Conservation (phyloP, 2,888 invertebrate genomes). For the Pecten maximus region DNA sequence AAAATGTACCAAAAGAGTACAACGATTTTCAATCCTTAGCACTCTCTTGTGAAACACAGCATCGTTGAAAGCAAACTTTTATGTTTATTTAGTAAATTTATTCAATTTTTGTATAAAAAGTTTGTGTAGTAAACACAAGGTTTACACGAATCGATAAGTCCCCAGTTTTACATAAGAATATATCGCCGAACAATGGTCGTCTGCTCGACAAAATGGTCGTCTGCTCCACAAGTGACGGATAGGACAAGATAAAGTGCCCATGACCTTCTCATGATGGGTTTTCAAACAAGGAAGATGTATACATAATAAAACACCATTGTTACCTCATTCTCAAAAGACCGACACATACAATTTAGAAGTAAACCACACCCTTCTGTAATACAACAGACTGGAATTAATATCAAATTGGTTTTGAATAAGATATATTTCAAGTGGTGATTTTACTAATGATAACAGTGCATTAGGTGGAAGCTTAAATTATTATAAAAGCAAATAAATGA, state of each 20-base stretch:
- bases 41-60: not conserved
- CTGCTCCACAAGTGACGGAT: not conserved
- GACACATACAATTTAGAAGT: not conserved
- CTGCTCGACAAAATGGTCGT: slow-evolving; percentile 1
- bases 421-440: too few relatives aligned
- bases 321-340: not conserved
- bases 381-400: not conserved
- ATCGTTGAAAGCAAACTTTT: not conserved
- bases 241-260: slow-evolving; percentile 5
- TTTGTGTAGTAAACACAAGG: not conserved
- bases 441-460: too few relatives aligned
- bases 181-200: not conserved
- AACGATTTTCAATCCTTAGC: not conserved
- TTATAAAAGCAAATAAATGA: too few relatives aligned
- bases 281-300: slow-evolving; percentile 8
- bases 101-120: not conserved
- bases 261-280: not conserved
- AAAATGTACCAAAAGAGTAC: not conserved
- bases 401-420: not conserved
- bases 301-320: not conserved
- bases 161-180: slow-evolving; percentile 22
- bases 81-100: slow-evolving; percentile 15
- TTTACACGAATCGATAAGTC: slow-evolving; percentile 22
- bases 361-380: not conserved
- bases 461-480: too few relatives aligned